Percentiles rank a stretch among this genome's conserved stretches.
Evolutionary conservation across 2,888 invertebrate species (phyloP).

Genomic region (Dastarcus helophoroides): DNA sequence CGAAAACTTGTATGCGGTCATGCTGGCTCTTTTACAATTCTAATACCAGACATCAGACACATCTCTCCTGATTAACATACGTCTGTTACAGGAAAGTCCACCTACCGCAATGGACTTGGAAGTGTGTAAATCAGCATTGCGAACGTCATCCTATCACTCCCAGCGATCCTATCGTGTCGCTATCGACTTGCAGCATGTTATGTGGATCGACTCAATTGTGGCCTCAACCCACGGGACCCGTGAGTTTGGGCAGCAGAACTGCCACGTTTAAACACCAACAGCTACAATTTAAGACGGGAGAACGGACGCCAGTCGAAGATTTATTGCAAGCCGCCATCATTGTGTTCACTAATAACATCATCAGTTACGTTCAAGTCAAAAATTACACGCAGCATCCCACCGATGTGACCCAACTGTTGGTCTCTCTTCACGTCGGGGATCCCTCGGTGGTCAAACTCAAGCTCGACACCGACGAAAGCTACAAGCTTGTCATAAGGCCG

Average conservation of each 20-base stretch:
- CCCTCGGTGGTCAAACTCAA: conserved; percentile 44
- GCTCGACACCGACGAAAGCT: conserved; percentile 63
- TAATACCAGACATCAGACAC: too few species aligned
- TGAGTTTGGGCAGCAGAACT: conserved; percentile 53
- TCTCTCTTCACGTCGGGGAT: conserved; percentile 44
- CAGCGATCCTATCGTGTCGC: conserved; percentile 39
- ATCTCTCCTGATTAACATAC: too few species aligned
- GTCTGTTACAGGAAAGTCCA: too few species aligned
- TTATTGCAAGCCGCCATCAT: conserved; percentile 42
- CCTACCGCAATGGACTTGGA: conserved; percentile 64
- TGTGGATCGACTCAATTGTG: conserved; percentile 66
- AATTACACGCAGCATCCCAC: conserved; percentile 22
- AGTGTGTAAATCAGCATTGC: conserved; percentile 58
- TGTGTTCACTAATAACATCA: conserved; percentile 37
- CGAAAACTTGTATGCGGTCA: too few species aligned
- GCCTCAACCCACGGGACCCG: conserved; percentile 68
- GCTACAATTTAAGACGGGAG: conserved; percentile 38
- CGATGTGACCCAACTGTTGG: conserved; percentile 30
- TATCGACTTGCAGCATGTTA: conserved; percentile 66
- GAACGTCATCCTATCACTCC: conserved; percentile 44
- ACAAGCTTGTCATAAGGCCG: conserved; percentile 49
- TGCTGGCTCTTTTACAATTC: too few species aligned
- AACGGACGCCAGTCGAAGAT: conserved; percentile 35
- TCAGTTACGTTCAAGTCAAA: conserved; percentile 10
- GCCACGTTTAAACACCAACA: conserved; percentile 46